A percentile compares a stretch with the other conserved stretches of the same genome.
These are phyloP conservation scores for Aurelia aurita DNA, from an alignment of 30 jellyfish, hydroid and myxozoan species.

Conservation along the genomic window DNA sequence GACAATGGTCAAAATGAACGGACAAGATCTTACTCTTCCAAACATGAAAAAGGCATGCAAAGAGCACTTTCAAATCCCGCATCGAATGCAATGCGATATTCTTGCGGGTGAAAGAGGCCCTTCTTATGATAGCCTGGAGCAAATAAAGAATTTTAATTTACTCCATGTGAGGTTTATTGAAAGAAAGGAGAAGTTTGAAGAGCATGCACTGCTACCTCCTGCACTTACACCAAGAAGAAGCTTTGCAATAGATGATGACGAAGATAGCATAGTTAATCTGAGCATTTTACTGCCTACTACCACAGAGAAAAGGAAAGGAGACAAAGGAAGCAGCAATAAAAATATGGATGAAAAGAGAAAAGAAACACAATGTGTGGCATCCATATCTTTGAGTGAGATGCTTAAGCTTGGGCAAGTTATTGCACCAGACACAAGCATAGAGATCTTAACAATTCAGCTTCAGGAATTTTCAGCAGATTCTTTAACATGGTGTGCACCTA, in stretches of 20 bases:
- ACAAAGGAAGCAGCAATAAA: too few species aligned
- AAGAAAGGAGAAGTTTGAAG: background rate
- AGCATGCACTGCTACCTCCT: conserved; percentile 3
- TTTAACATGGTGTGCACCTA: conserved; percentile 12
- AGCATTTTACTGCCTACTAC: too few species aligned
- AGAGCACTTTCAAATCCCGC: conserved; percentile 4
- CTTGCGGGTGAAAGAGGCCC: conserved; percentile 49
- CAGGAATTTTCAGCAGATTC: conserved; percentile 10
- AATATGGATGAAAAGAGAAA: background rate
- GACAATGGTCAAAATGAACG: conserved; percentile 29
- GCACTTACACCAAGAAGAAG: conserved; percentile 1
- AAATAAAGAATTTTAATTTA: conserved; percentile 3
- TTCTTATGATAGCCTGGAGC: background rate
- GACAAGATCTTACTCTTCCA: background rate
- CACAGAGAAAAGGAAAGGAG: too few species aligned
- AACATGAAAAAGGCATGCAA: conserved; percentile 27
- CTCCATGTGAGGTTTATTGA: conserved; percentile 10
- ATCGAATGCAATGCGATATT: conserved; percentile 16
- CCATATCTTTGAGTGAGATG: conserved; percentile 15
- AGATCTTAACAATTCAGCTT: background rate
- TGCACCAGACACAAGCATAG: background rate
- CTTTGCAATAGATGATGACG: background rate
- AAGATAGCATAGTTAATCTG: too few species aligned
- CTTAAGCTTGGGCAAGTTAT: conserved; percentile 6
- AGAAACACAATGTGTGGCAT: background rate